Percentiles rank a stretch among this genome's conserved stretches.
phyloP scores from a whole-genome alignment of 2,113 vertebrate species.

The Ciconia maguari region DNA sequence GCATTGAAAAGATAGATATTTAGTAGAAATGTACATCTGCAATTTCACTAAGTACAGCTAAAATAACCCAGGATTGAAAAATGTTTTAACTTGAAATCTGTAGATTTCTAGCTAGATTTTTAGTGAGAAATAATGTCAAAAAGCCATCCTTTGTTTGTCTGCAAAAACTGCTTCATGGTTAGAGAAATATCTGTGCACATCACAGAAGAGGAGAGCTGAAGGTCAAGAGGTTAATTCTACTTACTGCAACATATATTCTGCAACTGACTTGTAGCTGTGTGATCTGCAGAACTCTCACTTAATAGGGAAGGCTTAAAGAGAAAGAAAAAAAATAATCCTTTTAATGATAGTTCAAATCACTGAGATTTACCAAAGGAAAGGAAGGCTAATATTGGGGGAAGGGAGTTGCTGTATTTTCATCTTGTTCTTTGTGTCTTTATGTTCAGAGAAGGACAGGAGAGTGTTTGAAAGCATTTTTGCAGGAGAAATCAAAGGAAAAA shows the following conservation, averaged over 20 bases:
- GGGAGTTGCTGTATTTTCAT: background rate
- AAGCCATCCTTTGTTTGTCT: background rate
- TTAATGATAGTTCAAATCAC: background rate
- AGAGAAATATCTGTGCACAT: background rate
- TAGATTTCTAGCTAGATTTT: background rate
- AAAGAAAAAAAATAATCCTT: background rate
- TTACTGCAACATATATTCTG: conserved; percentile 6
- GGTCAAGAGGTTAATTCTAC: conserved; percentile 38
- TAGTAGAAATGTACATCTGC: background rate
- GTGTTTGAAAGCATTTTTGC: conserved; percentile 3
- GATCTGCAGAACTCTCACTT: background rate
- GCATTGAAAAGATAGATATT: background rate
- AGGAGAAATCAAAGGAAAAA: background rate
- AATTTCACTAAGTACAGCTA: background rate
- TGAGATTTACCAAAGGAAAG: background rate
- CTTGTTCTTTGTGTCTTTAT: background rate
- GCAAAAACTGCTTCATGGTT: background rate
- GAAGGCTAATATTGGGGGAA: background rate
- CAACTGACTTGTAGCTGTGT: background rate
- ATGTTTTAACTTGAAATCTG: background rate
- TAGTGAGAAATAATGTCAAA: background rate
- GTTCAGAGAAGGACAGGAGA: background rate
- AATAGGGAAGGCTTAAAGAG: background rate
- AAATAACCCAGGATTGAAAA: background rate
- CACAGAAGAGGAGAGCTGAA: background rate